A percentile compares a stretch with the other conserved stretches of the same genome.
Evolutionary conservation across 1,140 invertebrate species (phyloP).

Genomic region (Achatina immaculata): DNA sequence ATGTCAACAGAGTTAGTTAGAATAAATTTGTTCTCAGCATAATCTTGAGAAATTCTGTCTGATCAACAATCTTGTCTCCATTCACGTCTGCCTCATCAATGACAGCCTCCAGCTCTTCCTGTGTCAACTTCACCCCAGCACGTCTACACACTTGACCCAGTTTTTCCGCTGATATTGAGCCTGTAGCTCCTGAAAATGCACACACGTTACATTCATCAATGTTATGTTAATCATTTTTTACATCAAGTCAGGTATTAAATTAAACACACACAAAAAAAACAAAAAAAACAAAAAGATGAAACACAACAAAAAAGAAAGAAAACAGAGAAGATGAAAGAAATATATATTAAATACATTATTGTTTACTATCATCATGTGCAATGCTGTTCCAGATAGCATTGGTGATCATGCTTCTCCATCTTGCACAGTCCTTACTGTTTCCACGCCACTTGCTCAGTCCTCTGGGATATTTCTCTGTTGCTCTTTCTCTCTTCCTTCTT

Average conservation of each 20-base stretch:
- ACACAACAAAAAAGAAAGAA: too few relatives aligned
- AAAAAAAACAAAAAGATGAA: too few relatives aligned
- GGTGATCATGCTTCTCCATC: too few relatives aligned
- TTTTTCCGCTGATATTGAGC: conserved; percentile 63
- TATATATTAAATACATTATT: too few relatives aligned
- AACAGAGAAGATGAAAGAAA: too few relatives aligned
- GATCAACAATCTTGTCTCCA: conserved; percentile 67
- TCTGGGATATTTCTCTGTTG: too few relatives aligned
- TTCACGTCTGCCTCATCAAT: conserved; percentile 69
- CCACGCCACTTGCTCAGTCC: too few relatives aligned
- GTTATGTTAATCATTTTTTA: background rate
- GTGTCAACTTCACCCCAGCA: conserved; percentile 64
- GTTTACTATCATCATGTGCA: too few relatives aligned
- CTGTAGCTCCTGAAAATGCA: conserved; percentile 41
- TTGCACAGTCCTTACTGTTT: too few relatives aligned
- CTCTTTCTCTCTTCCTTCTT: too few relatives aligned
- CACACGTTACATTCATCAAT: too few relatives aligned
- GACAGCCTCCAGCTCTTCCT: conserved; percentile 68
- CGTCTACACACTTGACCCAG: conserved; percentile 60
- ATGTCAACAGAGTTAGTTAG: conserved; percentile 40
- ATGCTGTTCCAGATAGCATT: too few relatives aligned
- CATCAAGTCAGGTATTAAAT: background rate
- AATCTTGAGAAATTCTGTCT: conserved; percentile 69
- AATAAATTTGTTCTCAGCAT: conserved; percentile 70
- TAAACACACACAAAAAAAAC: background rate